These are phyloP conservation scores for Nemoura dubitans DNA, from an alignment of 2,888 invertebrate species.

Conservation along the genomic window DNA sequence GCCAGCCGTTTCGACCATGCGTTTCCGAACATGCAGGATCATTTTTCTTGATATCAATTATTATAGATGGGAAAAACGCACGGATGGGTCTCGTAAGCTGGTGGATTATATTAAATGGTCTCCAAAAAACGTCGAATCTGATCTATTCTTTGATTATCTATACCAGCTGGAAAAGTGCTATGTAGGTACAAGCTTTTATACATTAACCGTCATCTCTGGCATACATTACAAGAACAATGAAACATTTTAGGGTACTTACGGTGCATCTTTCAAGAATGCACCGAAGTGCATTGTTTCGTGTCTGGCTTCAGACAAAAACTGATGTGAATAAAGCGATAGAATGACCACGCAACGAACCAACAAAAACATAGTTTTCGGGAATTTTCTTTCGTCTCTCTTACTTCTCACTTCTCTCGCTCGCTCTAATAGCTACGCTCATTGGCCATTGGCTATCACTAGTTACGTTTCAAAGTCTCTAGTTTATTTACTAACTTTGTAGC, in stretches of 20 bases:
- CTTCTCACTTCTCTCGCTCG: neutral
- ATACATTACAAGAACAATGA: neutral
- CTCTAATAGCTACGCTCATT: neutral
- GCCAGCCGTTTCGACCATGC: too few relatives aligned
- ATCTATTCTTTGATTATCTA: too few relatives aligned
- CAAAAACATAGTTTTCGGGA: neutral
- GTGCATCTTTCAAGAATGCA: constrained; percentile 12
- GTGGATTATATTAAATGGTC: too few relatives aligned
- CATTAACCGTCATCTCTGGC: neutral
- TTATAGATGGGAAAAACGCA: too few relatives aligned
- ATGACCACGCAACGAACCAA: neutral
- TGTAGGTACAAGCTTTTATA: too few relatives aligned
- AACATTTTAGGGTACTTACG: neutral
- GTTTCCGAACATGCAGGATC: too few relatives aligned
- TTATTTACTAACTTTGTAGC: neutral
- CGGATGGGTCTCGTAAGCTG: too few relatives aligned
- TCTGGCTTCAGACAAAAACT: neutral
- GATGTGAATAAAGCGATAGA: neutral
- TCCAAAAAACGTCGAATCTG: too few relatives aligned
- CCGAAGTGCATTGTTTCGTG: neutral
- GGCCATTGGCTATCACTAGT: neutral
- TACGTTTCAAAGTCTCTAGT: neutral
- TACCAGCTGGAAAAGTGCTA: too few relatives aligned
- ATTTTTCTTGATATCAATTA: too few relatives aligned
- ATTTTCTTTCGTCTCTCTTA: neutral